Base-by-base conservation (phyloP, 2,888 invertebrate genomes). In the Nemotelus nigrinus region DNA sequence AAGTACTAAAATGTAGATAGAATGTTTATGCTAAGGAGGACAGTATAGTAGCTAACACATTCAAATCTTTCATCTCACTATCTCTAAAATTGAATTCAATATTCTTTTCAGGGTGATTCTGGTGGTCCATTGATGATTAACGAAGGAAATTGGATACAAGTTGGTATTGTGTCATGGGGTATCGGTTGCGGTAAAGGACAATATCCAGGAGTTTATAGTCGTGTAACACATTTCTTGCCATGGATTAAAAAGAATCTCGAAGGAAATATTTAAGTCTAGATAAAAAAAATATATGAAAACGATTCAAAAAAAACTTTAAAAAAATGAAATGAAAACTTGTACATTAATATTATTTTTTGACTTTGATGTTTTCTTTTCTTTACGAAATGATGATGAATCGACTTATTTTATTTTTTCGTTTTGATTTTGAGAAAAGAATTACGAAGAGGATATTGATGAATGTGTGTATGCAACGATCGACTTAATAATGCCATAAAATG, bases 101-200 rank as follows among this genome's bases (percentile, higher is more conserved):
- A 75, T 67, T 50, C 39, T 25, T 67, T 77, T 10, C 79, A 96
- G 96, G 96, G 96, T 65, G 96, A 96, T 85, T 95, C 95, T 82
- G 96, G 96, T 65, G 96, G 96, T 3, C 96, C 96, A 0, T 86
- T 96, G 82, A 93, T 96, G 92, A 91, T 95, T 8, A 92, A 92
- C 83, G 92, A 92, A 77, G 91, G 91, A 3, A 90, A 91, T 79
- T 95, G 95, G 93, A 92, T 91, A 0, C 96, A 96, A 88, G 93
- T 94, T 39, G 96, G 96, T 75, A 92, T 96, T 70, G 96, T 96
- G 41, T 95, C 95, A 10, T 96, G 96, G 95, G 96, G 96, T 80
- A 96, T 96, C 82, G 96, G 95, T 55, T 96, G 96, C 85, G 96
- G 96, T 77, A 95, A 96, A 88, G 95, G 95, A 41, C 95, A 95